These are phyloP conservation scores for Dasysyrphus albostriatus DNA, from an alignment of 2,888 invertebrate species.

Conservation along the genomic window DNA sequence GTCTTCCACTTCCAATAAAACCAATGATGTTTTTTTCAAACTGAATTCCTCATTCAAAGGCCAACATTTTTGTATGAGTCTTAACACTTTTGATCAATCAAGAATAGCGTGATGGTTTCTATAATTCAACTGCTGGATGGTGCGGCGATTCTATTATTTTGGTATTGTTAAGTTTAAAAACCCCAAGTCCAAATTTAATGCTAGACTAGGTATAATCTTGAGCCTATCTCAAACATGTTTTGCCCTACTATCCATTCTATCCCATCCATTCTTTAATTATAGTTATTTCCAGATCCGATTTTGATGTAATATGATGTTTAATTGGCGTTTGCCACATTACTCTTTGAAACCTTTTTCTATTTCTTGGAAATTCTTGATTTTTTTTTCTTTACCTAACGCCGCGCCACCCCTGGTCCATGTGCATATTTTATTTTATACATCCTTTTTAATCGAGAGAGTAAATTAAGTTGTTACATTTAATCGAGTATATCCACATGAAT, in stretches of 20 bases:
- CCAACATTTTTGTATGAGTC: background rate
- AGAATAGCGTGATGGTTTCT: slow-evolving; percentile 14
- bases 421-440: background rate
- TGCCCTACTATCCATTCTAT: slow-evolving; percentile 16
- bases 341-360: slow-evolving; percentile 16
- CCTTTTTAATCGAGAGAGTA: slow-evolving; percentile 46
- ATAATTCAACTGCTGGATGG: background rate
- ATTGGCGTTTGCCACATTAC: slow-evolving; percentile 52
- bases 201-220: slow-evolving; percentile 18
- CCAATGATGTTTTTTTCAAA: background rate
- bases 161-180: background rate
- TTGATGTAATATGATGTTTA: slow-evolving; percentile 63
- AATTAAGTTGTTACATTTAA: slow-evolving; percentile 70
- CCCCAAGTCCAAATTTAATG: background rate
- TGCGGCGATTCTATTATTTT: background rate
- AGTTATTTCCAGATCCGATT: slow-evolving; percentile 56
- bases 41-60: background rate
- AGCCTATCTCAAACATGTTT: slow-evolving; percentile 4
- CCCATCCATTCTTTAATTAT: slow-evolving; percentile 43
- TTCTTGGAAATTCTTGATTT: background rate
- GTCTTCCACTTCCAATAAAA: background rate
- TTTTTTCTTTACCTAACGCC: background rate
- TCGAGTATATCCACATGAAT: slow-evolving; percentile 27
- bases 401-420: background rate
- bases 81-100: slow-evolving; percentile 51